Evolutionary conservation across 2,888 invertebrate genomes (phyloP), one percentile per base, ranked within the genome.

Genomic region (Schrankia costaestrigalis): DNA sequence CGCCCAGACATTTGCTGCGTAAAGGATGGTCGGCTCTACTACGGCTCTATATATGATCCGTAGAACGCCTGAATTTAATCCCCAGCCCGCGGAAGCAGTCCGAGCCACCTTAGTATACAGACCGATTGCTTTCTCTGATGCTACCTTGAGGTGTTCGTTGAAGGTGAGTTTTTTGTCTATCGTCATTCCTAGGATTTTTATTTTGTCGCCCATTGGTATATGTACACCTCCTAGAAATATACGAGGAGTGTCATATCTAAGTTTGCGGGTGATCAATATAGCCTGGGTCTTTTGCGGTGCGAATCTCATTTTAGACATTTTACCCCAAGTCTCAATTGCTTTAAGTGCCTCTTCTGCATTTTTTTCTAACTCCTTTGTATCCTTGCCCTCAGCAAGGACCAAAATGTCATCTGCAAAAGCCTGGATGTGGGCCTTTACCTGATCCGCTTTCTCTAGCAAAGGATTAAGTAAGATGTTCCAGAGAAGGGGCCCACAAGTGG

Each of bases 381-480:
- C 23, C 11, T n/a, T 17, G 7, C 9, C 26, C 7, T 1, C 7
- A 2, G 32, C 25, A 2, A 26, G 11, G 1, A 32, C 8, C 0
- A 32, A n/a, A 1, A 40, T 18, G 8, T 39, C 39, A 11, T 39
- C 39, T 1, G 35, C 35, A 13, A 41, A 29, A 1, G 27, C 40
- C 25, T 36, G 31, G 4, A 14, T 5, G 9, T 36, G 19, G 2
- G 13, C 31, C 2, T 23, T 27, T 3, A 10, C 4, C 1, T 8
- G 9, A 1, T 35, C 18, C 1, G 35, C 22, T 1, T 11, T 24
- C 3, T 33, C 4, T 1, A 41, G 33, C 1, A 41, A 19, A 0
- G 30, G 32, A n/a, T 43, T 26, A 10, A 39, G 30, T 3, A 33
- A 32, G 1, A 39, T 9, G 14, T 44, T 36, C 39, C 39, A 40